Evolutionary conservation across 2,888 invertebrate genomes (phyloP), one percentile per base, ranked within the genome.

Genomic region (Lordiphosa andalusiaca): DNA sequence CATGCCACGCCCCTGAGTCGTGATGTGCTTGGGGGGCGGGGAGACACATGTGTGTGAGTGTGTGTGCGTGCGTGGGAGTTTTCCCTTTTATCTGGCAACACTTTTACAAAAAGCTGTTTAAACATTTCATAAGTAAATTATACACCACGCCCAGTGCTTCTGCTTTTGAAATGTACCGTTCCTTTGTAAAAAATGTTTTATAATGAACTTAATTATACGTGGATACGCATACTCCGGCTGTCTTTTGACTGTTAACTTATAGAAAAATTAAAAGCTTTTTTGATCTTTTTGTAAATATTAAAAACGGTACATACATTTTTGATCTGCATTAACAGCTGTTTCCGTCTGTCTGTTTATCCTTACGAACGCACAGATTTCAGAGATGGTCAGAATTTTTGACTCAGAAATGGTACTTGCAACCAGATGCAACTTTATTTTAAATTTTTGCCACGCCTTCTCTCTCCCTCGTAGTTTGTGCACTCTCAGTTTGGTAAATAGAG

Each of bases 91-190:
- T 41, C 39, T 41, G 46, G 38, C 39, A 51, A 63, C 72, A 64
- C 73, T 69, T 64, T 59, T 49, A 53, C 62, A 25, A 57, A 30
- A 30, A 30, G 72, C 70, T 66, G 66, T 64, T 81, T 73, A 84
- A 81, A 84, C 67, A 80, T 69, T 65, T 64, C 69, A 75, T 84
- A 83, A 84, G 80, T 71, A 80, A 78, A 83, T 83, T 83, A 80
- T 65, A 69, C 58, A 66, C 60, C 49, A 48, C 48, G 62, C 53
- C 13, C 13, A 19, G n/a, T 21, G 9, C 19, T 13, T 23, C n/a
- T 52, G 44, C 52, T 62, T 38, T 50, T 40, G 35, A 21, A 12
- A 19, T 41, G 19, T 41, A 36, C 35, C 35, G 44, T 47, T 13
- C 41, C 39, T 38, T 57, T 52, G 54, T 35, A 52, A 9, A 48